phyloP scores from a whole-genome alignment of 2,113 vertebrate genomes.

The Recurvirostra avosetta region DNA sequence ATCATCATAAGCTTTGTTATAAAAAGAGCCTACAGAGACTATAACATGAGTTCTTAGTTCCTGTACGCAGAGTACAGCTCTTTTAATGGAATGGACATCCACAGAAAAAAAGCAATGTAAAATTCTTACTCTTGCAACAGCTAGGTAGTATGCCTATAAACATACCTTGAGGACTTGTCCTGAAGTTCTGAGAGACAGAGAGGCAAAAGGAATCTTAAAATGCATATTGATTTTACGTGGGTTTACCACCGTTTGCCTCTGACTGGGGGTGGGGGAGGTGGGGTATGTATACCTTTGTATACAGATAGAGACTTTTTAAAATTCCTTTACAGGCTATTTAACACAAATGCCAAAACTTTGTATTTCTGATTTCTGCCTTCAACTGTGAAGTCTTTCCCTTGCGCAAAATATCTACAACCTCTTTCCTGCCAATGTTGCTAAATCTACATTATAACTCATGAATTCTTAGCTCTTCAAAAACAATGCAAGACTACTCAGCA shows the following conservation, averaged over 20 bases:
- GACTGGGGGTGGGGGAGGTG: accelerated
- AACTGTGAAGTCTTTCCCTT: background rate
- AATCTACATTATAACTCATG: background rate
- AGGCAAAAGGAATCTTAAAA: background rate
- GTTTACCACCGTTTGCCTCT: background rate
- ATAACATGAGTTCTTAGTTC: background rate
- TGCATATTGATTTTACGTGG: background rate
- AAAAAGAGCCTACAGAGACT: background rate
- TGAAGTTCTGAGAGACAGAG: background rate
- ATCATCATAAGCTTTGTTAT: background rate
- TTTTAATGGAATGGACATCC: background rate
- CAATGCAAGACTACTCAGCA: background rate
- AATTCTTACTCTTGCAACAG: background rate
- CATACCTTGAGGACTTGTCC: background rate
- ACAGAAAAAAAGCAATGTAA: background rate
- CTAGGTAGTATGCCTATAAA: background rate
- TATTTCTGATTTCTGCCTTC: background rate
- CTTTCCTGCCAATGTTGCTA: background rate
- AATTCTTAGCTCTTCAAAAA: background rate
- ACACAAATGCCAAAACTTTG: background rate
- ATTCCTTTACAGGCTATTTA: background rate
- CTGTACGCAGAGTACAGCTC: background rate
- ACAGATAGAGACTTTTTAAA: background rate
- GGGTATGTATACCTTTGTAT: background rate
- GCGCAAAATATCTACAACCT: background rate